phyloP scores from a whole-genome alignment of 2,797 vertebrate genomes.

The Smutsia gigantea region DNA sequence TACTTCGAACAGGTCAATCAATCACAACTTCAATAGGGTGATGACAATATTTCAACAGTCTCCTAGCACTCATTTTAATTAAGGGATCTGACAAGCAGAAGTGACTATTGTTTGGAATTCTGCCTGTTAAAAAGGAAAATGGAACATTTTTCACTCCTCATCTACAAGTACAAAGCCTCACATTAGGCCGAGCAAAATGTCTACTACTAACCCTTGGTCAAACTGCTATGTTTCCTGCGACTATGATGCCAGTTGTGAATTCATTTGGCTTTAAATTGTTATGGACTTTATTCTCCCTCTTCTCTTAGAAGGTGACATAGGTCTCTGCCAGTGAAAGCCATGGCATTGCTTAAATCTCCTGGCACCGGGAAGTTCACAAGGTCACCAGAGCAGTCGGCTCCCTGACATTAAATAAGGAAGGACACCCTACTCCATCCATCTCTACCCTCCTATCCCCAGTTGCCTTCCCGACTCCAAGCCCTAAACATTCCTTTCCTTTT shows the following conservation, averaged over 20 bases:
- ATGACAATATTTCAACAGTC: slow-evolving; percentile 20
- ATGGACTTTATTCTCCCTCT: slow-evolving; percentile 11
- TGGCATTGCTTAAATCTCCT: not conserved
- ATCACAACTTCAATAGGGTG: slow-evolving; percentile 10
- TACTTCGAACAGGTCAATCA: not conserved
- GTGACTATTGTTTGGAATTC: slow-evolving; percentile 21
- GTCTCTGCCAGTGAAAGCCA: not conserved
- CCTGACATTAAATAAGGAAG: not conserved
- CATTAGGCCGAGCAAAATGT: not conserved
- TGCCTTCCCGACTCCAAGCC: not conserved
- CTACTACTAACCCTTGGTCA: not conserved
- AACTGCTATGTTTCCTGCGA: not conserved
- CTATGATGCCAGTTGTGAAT: slow-evolving; percentile 22
- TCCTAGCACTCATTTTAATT: slow-evolving; percentile 17
- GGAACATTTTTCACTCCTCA: slow-evolving; percentile 13
- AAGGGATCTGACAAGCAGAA: slow-evolving; percentile 45
- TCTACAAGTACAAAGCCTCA: slow-evolving; percentile 12
- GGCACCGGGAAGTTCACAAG: not conserved
- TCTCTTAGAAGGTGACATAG: not conserved
- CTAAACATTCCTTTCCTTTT: not conserved
- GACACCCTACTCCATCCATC: not conserved
- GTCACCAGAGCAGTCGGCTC: not conserved
- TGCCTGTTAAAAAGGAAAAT: slow-evolving; percentile 20
- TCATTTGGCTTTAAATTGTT: slow-evolving; percentile 46
- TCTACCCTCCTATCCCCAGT: not conserved